A percentile compares a stretch with the other conserved stretches of the same genome.
These are phyloP conservation scores for Rhynchonycteris naso DNA, from an alignment of 2,797 vertebrate species.

Conservation along the genomic window DNA sequence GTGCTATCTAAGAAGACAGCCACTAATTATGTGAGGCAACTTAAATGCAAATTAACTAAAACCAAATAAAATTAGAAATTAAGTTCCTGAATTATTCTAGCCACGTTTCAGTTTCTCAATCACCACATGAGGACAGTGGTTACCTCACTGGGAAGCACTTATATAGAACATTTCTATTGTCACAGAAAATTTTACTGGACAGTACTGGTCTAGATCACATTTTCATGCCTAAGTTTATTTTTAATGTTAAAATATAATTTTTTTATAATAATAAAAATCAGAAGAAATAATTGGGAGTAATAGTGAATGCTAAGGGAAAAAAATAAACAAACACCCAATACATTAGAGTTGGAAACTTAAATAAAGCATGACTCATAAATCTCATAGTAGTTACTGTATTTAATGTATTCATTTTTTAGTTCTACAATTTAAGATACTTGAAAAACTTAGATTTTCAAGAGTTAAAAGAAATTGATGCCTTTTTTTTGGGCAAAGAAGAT, in stretches of 20 bases:
- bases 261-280: slow-evolving; percentile 20
- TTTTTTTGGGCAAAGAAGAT: slow-evolving; percentile 31
- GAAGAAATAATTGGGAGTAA: slow-evolving; percentile 7
- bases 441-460: slow-evolving; percentile 29
- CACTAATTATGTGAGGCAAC: background rate
- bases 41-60: slow-evolving; percentile 20
- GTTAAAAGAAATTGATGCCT: background rate
- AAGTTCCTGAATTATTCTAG: background rate
- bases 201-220: background rate
- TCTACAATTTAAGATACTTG: background rate
- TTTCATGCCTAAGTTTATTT: background rate
- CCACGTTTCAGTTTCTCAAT: background rate
- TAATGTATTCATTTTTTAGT: background rate
- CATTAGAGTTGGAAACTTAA: background rate
- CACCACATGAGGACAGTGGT: background rate
- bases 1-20: background rate
- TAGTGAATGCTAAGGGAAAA: slow-evolving; percentile 22
- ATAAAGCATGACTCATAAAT: background rate
- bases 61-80: background rate
- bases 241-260: slow-evolving; percentile 20
- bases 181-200: background rate
- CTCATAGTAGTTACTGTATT: background rate
- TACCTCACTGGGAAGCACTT: background rate
- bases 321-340: background rate
- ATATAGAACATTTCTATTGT: background rate